phyloP scores from a whole-genome alignment of 2,888 invertebrate species.

The Cerastis rubricosa region DNA sequence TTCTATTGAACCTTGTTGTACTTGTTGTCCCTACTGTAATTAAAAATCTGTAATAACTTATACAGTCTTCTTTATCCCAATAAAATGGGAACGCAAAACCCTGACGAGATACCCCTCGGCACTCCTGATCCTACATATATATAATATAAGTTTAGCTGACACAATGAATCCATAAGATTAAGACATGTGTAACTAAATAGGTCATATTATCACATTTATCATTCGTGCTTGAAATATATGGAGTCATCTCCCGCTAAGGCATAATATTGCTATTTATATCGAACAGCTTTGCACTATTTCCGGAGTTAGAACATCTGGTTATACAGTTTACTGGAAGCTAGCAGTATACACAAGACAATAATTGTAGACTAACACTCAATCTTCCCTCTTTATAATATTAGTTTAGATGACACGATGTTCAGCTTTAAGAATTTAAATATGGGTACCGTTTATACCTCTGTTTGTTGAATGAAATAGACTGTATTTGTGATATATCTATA shows the following conservation, averaged over 20 bases:
- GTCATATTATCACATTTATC: constrained; percentile 37
- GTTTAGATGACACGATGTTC: neutral
- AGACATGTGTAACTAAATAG: constrained; percentile 37
- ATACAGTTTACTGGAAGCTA: neutral
- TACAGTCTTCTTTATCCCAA: too few species aligned
- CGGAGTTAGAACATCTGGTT: constrained; percentile 37
- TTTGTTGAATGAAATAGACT: too few species aligned
- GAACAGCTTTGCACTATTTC: constrained; percentile 29
- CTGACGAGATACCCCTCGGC: too few species aligned
- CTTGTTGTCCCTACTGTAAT: too few species aligned
- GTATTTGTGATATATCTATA: too few species aligned
- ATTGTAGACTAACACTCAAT: too few species aligned
- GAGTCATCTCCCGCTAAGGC: constrained; percentile 54
- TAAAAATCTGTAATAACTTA: too few species aligned
- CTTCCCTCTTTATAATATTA: too few species aligned
- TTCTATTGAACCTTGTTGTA: too few species aligned
- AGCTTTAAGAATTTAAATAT: neutral
- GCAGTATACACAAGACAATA: neutral
- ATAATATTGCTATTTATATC: constrained; percentile 29
- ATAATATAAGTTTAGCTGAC: neutral
- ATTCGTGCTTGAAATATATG: constrained; percentile 25
- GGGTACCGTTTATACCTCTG: neutral
- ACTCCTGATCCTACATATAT: too few species aligned
- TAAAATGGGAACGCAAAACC: too few species aligned
- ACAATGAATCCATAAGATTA: neutral